Conservation (phyloP, 2,797 vertebrate genomes). For the Manis javanica region DNA sequence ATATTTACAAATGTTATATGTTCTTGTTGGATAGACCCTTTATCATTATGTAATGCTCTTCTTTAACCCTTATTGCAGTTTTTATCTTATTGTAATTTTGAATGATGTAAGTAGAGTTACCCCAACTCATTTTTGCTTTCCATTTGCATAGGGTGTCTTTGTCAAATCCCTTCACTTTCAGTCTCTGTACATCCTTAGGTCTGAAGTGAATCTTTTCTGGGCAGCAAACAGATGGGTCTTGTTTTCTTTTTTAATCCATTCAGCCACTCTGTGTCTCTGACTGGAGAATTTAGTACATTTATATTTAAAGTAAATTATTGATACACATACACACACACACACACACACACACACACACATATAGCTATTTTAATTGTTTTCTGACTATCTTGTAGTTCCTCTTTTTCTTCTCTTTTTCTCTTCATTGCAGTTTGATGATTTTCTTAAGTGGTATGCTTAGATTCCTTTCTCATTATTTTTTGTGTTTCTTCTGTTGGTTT, state of each 20-base stretch:
- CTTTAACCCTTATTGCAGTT: background rate
- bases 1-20: background rate
- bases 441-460: background rate
- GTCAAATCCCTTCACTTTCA: background rate
- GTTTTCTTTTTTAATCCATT: background rate
- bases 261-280: background rate
- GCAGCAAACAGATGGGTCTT: background rate
- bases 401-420: background rate
- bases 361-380: background rate
- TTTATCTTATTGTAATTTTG: background rate
- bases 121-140: background rate
- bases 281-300: background rate
- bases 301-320: background rate
- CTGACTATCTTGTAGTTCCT: background rate
- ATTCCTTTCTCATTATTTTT: background rate
- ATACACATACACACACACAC: too few relatives aligned
- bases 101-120: background rate
- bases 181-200: background rate
- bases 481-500: background rate
- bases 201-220: background rate
- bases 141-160: background rate
- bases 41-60: background rate
- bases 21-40: background rate
- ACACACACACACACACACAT: too few relatives aligned
- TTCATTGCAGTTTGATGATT: background rate